A percentile compares a stretch with the other conserved stretches of the same genome.
Conservation (phyloP, 2,888 invertebrate genomes). For the Drosophila formosana region DNA sequence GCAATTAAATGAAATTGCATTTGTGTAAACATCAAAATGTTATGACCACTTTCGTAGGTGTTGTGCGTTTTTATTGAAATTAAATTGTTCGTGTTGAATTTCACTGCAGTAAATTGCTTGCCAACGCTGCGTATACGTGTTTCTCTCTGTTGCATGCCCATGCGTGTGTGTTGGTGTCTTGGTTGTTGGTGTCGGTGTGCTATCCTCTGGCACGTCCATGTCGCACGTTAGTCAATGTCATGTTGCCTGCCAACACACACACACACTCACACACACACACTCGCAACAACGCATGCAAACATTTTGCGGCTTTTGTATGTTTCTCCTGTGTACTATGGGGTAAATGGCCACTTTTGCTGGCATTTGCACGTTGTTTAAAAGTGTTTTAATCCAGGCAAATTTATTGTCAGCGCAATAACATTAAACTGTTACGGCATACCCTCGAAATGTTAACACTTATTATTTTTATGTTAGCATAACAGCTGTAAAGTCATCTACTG, state of each 20-base stretch:
- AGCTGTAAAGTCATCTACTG: no score
- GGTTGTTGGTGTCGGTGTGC: slow-evolving; percentile 15
- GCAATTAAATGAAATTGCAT: slow-evolving; percentile 68
- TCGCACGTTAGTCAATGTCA: slow-evolving; percentile 64
- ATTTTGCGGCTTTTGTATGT: slow-evolving; percentile 43
- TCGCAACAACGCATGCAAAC: slow-evolving; percentile 16
- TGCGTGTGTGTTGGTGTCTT: slow-evolving; percentile 10
- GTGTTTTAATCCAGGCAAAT: no score
- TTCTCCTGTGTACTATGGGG: background rate
- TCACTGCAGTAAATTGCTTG: slow-evolving; percentile 65
- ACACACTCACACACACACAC: slow-evolving; percentile 14
- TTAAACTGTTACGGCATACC: no score
- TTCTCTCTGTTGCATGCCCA: slow-evolving; percentile 8
- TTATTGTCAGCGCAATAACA: no score
- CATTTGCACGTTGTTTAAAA: no score
- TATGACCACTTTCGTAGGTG: slow-evolving; percentile 51
- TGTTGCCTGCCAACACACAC: slow-evolving; percentile 50
- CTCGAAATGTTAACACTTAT: no score
- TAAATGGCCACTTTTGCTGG: no score
- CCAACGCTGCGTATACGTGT: slow-evolving; percentile 16
- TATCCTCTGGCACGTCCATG: slow-evolving; percentile 49
- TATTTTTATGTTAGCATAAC: no score
- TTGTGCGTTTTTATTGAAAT: slow-evolving; percentile 71
- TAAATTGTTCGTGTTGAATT: slow-evolving; percentile 76
- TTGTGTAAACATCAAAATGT: slow-evolving; percentile 51